Evolutionary conservation across 2,113 vertebrate species (phyloP).

Genomic region (Pachyramphus minor): DNA sequence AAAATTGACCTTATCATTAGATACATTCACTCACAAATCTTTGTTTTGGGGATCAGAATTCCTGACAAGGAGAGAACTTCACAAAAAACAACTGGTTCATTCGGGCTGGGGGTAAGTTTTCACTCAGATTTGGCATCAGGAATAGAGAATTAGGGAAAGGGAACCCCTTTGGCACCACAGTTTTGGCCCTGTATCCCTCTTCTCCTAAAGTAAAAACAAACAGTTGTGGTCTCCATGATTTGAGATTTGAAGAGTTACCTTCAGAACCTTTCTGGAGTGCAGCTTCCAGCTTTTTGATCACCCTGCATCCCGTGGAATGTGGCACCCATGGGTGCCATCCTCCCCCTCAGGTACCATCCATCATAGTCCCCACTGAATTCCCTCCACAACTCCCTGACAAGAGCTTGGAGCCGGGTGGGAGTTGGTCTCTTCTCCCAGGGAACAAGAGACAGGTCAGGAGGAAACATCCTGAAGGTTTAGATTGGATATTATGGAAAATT

Average conservation of each 20-base stretch:
- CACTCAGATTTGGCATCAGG: not conserved
- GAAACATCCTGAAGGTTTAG: not conserved
- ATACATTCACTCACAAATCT: not conserved
- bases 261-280: not conserved
- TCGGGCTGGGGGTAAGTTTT: not conserved
- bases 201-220: not conserved
- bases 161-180: not conserved
- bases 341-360: too few species aligned
- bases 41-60: not conserved
- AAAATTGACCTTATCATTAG: not conserved
- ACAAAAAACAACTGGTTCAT: not conserved
- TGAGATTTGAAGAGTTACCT: not conserved
- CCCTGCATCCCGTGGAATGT: not conserved
- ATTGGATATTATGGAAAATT: not conserved
- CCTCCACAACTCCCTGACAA: too few species aligned
- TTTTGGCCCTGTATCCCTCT: not conserved
- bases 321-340: fast-evolving
- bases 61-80: not conserved
- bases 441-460: too few species aligned
- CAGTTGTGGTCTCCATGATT: not conserved
- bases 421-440: too few species aligned
- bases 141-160: not conserved
- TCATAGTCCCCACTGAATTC: too few species aligned
- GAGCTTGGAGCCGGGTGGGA: too few species aligned
- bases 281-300: not conserved